phyloP scores from a whole-genome alignment of 2,113 vertebrate species.

The Lathamus discolor region DNA sequence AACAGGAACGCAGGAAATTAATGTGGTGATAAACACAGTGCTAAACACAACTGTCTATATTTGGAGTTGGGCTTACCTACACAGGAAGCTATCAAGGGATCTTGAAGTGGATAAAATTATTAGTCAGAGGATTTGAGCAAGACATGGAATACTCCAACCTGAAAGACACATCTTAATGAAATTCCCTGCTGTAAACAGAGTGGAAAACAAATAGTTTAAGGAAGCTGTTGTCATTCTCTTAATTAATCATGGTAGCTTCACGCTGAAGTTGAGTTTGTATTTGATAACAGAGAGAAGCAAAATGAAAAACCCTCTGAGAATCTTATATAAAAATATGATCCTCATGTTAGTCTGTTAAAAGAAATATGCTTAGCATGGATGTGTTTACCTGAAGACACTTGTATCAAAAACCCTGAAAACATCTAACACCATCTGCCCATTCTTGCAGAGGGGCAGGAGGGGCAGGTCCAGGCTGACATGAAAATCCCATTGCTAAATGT shows the following conservation, averaged over 20 bases:
- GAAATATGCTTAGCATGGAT: background rate
- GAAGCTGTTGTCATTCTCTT: background rate
- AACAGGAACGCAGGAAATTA: conserved; percentile 44
- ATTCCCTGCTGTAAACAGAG: background rate
- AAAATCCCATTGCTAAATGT: background rate
- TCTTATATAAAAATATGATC: background rate
- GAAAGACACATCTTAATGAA: background rate
- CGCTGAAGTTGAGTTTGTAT: background rate
- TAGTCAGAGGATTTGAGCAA: background rate
- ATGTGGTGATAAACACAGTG: conserved; percentile 4
- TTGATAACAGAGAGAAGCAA: background rate
- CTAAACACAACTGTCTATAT: conserved; percentile 1
- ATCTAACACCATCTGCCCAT: background rate
- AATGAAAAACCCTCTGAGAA: background rate
- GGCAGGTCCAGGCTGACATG: background rate
- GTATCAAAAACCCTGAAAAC: background rate
- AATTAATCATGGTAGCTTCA: background rate
- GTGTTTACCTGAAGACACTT: background rate
- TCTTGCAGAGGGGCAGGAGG: background rate
- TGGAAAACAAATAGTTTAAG: background rate
- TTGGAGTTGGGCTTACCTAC: background rate
- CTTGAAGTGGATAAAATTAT: background rate
- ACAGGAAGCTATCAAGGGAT: background rate
- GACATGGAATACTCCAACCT: background rate
- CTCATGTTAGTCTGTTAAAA: background rate